Evolutionary conservation across 2,113 vertebrate genomes (phyloP).

Genomic region (Hyperopisus bebe): DNA sequence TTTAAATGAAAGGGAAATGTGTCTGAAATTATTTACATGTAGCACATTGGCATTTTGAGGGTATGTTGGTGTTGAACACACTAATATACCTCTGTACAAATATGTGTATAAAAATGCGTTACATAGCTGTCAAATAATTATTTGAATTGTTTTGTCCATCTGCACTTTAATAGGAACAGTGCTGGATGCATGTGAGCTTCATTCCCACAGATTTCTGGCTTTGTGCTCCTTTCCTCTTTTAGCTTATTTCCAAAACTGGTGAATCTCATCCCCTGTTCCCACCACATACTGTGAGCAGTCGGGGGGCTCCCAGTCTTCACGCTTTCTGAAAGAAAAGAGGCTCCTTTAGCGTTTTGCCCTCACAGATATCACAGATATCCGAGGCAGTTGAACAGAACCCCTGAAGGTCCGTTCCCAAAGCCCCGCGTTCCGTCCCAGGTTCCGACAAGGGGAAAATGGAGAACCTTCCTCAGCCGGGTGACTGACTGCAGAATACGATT

Average conservation of each 20-base stretch:
- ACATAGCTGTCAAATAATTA: not conserved
- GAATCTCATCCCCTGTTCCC: constrained; percentile 63
- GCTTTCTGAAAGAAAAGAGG: constrained; percentile 67
- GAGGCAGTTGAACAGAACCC: constrained; percentile 40
- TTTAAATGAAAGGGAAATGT: not conserved
- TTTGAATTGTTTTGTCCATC: not conserved
- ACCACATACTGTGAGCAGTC: constrained; percentile 66
- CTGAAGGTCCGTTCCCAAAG: constrained; percentile 27
- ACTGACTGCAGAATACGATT: not conserved
- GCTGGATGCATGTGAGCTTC: constrained; percentile 28
- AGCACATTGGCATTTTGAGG: not conserved
- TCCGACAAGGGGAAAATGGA: constrained; percentile 5
- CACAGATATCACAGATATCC: constrained; percentile 58
- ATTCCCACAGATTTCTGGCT: constrained; percentile 34
- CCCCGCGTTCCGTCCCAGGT: not conserved
- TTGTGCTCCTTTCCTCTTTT: constrained; percentile 43
- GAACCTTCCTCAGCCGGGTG: not conserved
- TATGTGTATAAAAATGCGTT: not conserved
- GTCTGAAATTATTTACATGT: not conserved
- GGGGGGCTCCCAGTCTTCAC: constrained; percentile 70
- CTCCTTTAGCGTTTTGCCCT: constrained; percentile 69
- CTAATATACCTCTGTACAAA: not conserved
- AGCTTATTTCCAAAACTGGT: constrained; percentile 46
- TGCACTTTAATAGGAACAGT: not conserved
- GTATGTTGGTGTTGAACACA: not conserved